Evolutionary conservation across 2,888 invertebrate species (phyloP), one percentile per base, ranked within the genome.

Genomic region (Platerodrilus igneus): DNA sequence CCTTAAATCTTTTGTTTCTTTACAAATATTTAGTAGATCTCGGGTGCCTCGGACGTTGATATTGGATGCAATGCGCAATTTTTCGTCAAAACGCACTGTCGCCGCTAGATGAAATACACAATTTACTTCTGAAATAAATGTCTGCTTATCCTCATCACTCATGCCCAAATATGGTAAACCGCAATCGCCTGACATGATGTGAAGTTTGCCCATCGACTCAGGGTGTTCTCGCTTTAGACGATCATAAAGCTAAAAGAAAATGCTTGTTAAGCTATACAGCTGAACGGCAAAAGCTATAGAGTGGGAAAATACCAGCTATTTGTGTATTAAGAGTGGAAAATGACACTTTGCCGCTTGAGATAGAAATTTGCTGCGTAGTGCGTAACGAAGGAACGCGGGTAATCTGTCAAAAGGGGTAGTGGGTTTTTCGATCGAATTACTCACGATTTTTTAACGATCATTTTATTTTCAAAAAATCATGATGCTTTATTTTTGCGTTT

Each of bases 71-170:
- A 71, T 60, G 63, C 75, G 74, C 8, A 88, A 64, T 28, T 75
- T 75, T 58, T 86, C 86, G 58, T 86, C 82, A 59, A 88, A 88
- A 47, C 78, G 73, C 11, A 86, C 80, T 1, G 85, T 85, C 1
- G 86, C 86, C 2, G 86, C 86, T 27, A 79, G 79, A 60, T 87
- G 86, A 61, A 87, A 78, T 7, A 87, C 77, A 30, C 83, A 68
- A 32, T 73, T 67, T 19, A 83, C 78, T 50, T 81, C 73, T n/a
- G 73, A 65, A 16, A 63, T 60, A 11, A 78, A 52, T 10, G 61
- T 55, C 25, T 66, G 58, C 48, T 74, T 74, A 53, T 78, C 75
- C 13, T 70, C 62, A 2, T 65, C 57, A 41, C 67, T 69, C 27
- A 79, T 56, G 18, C 77, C 78, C 22, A 80, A 59, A 42, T 71